Conservation (phyloP, 30 jellyfish, hydroid and myxozoan genomes). For the Aurelia sp. region DNA sequence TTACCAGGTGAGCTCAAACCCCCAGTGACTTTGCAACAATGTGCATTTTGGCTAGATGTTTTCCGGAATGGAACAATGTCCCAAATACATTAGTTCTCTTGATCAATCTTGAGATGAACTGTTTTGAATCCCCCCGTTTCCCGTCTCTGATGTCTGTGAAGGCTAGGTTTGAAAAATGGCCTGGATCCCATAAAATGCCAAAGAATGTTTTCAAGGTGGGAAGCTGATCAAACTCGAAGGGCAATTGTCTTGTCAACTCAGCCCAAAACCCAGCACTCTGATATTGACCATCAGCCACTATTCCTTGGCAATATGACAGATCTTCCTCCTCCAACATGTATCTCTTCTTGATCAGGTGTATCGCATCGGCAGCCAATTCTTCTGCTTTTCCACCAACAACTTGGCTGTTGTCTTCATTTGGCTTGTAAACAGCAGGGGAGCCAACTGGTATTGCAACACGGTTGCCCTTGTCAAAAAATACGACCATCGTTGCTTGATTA, state of each 20-base stretch:
- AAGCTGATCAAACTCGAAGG: conserved; percentile 24
- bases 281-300: conserved; percentile 39
- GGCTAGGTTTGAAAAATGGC: conserved; percentile 34
- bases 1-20: conserved; percentile 39
- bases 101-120: background rate
- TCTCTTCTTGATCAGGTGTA: no score
- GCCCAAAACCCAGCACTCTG: conserved; percentile 52
- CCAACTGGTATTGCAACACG: conserved; percentile 31
- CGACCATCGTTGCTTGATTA: conserved; percentile 22
- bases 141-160: conserved; percentile 31
- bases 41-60: conserved; percentile 7
- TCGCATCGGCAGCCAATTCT: no score
- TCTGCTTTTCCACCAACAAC: no score
- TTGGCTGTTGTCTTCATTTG: conserved; percentile 14
- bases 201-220: conserved; percentile 29
- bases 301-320: conserved; percentile 24
- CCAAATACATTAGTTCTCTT: conserved; percentile 35
- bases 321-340: conserved; percentile 29
- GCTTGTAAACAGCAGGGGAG: conserved; percentile 12
- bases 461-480: conserved; percentile 19
- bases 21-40: conserved; percentile 40
- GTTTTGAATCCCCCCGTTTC: background rate
- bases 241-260: conserved; percentile 24
- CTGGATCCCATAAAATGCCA: conserved; percentile 35
- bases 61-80: conserved; percentile 27